These are phyloP conservation scores for Vespertilio murinus DNA, from an alignment of 2,797 vertebrate species.

Conservation along the genomic window DNA sequence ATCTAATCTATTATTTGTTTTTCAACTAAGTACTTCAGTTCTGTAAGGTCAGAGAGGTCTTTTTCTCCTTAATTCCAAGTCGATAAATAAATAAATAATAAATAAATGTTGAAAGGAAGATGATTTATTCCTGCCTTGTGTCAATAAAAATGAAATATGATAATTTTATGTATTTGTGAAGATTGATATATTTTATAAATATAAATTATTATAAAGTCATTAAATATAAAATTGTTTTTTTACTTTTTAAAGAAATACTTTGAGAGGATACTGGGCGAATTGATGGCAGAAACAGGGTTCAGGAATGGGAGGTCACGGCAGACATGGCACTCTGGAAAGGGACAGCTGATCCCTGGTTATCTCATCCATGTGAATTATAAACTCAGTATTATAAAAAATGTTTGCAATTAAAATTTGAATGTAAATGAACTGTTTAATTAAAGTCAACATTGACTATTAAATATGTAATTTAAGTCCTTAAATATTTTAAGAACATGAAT, in stretches of 20 bases:
- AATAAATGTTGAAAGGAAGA: background rate
- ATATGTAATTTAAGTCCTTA: background rate
- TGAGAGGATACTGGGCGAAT: background rate
- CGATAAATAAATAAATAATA: background rate
- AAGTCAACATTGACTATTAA: slow-evolving; percentile 1
- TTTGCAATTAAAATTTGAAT: slow-evolving; percentile 54
- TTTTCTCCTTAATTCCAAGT: background rate
- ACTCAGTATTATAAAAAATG: slow-evolving; percentile 12
- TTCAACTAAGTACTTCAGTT: background rate
- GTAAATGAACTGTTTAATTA: slow-evolving; percentile 38
- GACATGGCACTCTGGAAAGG: background rate
- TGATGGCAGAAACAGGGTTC: background rate
- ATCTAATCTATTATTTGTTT: slow-evolving; percentile 15
- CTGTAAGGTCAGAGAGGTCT: background rate
- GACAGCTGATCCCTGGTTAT: background rate
- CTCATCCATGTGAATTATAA: background rate
- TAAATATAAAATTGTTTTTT: background rate
- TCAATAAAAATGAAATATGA: background rate
- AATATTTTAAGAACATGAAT: slow-evolving; percentile 26
- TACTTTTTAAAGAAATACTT: slow-evolving; percentile 5
- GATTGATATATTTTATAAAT: background rate
- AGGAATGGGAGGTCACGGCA: background rate
- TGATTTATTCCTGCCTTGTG: background rate
- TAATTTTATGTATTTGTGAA: background rate
- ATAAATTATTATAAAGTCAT: background rate